Evolutionary conservation across 2,888 invertebrate species (phyloP).

Genomic region (Melieria crassipennis): DNA sequence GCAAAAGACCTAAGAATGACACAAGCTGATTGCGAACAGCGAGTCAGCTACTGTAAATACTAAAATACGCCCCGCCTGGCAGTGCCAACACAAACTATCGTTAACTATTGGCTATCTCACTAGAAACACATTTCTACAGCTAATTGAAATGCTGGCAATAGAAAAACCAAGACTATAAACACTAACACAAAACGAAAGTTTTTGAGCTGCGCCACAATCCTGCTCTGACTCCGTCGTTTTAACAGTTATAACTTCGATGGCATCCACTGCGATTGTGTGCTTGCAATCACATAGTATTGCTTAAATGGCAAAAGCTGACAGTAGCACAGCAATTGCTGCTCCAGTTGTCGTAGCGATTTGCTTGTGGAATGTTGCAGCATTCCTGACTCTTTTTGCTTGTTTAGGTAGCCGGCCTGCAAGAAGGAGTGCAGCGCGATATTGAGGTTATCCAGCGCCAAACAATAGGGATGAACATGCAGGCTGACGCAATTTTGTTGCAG

Average conservation of each 20-base stretch:
- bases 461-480: conserved; percentile 73
- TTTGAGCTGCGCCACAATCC: conserved; percentile 48
- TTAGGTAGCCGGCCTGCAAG: conserved; percentile 58
- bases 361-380: conserved; percentile 44
- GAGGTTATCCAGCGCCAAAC: conserved; percentile 76
- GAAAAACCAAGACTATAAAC: conserved; percentile 51
- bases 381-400: conserved; percentile 53
- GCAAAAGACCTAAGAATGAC: too few species aligned
- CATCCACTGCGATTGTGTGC: conserved; percentile 45
- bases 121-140: conserved; percentile 46
- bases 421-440: conserved; percentile 71
- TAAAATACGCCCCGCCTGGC: too few species aligned
- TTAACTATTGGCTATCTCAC: background rate
- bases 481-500: conserved; percentile 54
- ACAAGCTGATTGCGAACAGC: too few species aligned
- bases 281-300: conserved; percentile 55
- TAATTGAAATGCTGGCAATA: conserved; percentile 53
- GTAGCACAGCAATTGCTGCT: conserved; percentile 55
- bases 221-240: conserved; percentile 43
- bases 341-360: conserved; percentile 50
- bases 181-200: conserved; percentile 56
- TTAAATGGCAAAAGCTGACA: conserved; percentile 62
- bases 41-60: too few species aligned
- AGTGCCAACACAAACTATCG: too few species aligned
- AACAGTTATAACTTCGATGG: conserved; percentile 62